Evolutionary conservation across 2,797 vertebrate species (phyloP), one percentile per base, ranked within the genome.

Genomic region (Danio jaintianensis): DNA sequence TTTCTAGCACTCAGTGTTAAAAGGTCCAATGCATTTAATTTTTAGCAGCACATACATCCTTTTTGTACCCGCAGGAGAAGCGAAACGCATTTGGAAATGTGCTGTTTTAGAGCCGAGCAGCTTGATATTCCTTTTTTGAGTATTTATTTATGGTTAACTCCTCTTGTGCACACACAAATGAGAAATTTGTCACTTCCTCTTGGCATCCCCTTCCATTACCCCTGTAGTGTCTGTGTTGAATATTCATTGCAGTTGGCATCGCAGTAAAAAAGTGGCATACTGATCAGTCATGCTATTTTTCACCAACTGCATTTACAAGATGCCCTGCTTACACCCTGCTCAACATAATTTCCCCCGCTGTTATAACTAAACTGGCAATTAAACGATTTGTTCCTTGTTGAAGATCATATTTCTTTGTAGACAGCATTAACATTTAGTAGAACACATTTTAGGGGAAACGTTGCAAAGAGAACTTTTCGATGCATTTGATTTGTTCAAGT

Each of bases 111-210:
- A 79, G 70, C 11, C 22, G 43, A 73, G 29, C 66, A 73, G 77
- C 78, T 71, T 64, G 45, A 62, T 81, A 53, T 76, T 55, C 48
- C 9, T 56, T 38, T 29, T 82, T 55, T 50, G 73, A 61, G 36
- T 38, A 56, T 84, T 53, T 84, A 74, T 78, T 84, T 81, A 63
- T 53, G 74, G 82, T 80, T 80, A 66, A 66, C 73, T 70, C 61
- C 61, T 67, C 55, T 61, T 70, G 78, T 80, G 61, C 74, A 50
- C 12, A 70, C 58, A 63, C 66, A 55, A 58, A 80, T 11, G 61
- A 59, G 73, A 80, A 40, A 78, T 81, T 58, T 80, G 75, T 79
- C 71, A 81, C 75, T 62, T 79, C 66, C 59, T 63, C 40, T 64
- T 71, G 84, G 43, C 43, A 68, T 63, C 71, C 55, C 64, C 38